These are phyloP conservation scores for Sebastes flavidus DNA, from an alignment of 2,797 vertebrate genomes.

Conservation along the genomic window DNA sequence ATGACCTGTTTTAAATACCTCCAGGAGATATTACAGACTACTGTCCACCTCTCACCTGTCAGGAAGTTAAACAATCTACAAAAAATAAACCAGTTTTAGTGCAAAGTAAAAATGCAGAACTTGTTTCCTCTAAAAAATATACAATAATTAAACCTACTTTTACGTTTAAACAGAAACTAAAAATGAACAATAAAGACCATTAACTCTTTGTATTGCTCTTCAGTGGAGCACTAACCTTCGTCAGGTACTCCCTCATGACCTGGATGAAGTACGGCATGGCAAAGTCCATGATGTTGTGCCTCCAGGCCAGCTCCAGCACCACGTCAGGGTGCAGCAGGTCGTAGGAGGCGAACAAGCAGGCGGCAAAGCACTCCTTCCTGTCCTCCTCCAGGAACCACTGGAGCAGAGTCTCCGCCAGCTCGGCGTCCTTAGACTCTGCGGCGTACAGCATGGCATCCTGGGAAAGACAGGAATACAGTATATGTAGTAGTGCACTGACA, in stretches of 20 bases:
- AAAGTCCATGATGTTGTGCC: slow-evolving; percentile 90
- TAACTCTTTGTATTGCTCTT: background rate
- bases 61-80: slow-evolving; percentile 25
- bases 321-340: slow-evolving; percentile 90
- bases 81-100: slow-evolving; percentile 15
- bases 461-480: background rate
- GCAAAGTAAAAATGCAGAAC: background rate
- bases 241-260: slow-evolving; percentile 92
- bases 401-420: slow-evolving; percentile 88
- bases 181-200: background rate
- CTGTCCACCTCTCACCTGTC: slow-evolving; percentile 17
- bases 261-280: slow-evolving; percentile 95
- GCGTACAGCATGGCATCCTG: slow-evolving; percentile 93
- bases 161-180: background rate
- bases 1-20: slow-evolving; percentile 15
- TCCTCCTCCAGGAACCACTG: slow-evolving; percentile 93
- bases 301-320: slow-evolving; percentile 92
- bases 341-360: slow-evolving; percentile 90
- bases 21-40: slow-evolving; percentile 13
- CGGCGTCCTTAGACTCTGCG: slow-evolving; percentile 89
- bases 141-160: background rate
- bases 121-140: background rate
- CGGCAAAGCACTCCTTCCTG: slow-evolving; percentile 89
- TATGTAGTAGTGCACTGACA: background rate
- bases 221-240: slow-evolving; percentile 83